These are phyloP conservation scores for Siphonodentalium dalli DNA, from an alignment of 2,888 invertebrate genomes.

Conservation along the genomic window DNA sequence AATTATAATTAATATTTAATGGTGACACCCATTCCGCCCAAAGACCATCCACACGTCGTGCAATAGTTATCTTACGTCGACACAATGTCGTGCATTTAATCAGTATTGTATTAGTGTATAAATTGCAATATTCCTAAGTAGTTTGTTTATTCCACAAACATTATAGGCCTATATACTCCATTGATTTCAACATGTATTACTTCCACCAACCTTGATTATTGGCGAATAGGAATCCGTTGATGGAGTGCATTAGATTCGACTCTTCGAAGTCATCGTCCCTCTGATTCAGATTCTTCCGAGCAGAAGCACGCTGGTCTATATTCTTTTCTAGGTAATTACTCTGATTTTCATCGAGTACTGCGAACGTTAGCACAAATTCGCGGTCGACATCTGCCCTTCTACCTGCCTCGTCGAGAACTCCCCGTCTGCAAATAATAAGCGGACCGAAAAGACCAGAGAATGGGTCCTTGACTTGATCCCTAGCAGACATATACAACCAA, in stretches of 20 bases:
- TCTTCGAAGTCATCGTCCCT: slow-evolving; percentile 34
- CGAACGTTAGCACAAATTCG: slow-evolving; percentile 48
- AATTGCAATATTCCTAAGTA: no score
- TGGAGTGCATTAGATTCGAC: slow-evolving; percentile 39
- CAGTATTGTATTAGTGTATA: no score
- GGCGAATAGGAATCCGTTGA: slow-evolving; percentile 42
- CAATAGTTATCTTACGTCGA: no score
- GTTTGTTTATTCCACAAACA: no score
- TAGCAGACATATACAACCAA: slow-evolving; percentile 42
- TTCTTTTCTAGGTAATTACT: slow-evolving; percentile 54
- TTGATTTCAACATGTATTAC: no score
- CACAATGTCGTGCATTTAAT: no score
- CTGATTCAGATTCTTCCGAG: not conserved
- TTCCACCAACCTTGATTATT: slow-evolving; percentile 38
- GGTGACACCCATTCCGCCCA: no score
- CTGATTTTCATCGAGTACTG: slow-evolving; percentile 51
- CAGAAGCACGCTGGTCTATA: no score
- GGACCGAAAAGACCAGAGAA: slow-evolving; percentile 44
- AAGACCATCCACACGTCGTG: no score
- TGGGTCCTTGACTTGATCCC: slow-evolving; percentile 36
- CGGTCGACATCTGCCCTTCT: slow-evolving; percentile 35
- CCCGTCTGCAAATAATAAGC: slow-evolving; percentile 39
- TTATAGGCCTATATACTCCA: no score
- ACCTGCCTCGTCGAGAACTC: slow-evolving; percentile 28
- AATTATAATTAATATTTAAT: no score